Percentiles rank a stretch among this genome's conserved stretches.
These are phyloP conservation scores for Caenorhabditis sp. DNA, from an alignment of 2,888 invertebrate species.

Conservation along the genomic window DNA sequence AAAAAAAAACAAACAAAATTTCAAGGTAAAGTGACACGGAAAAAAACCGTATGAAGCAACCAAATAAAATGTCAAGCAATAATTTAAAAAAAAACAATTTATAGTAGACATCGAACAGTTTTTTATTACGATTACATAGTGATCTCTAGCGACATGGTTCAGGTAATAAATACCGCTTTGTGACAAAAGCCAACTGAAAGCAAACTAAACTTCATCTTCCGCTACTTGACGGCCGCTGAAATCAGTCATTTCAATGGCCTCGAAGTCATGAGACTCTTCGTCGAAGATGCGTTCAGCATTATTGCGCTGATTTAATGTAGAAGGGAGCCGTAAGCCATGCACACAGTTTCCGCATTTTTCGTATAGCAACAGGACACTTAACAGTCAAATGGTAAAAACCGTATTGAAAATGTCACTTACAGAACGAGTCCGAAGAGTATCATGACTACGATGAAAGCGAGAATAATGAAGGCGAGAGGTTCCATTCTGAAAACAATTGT, in stretches of 20 bases:
- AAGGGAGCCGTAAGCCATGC: neutral
- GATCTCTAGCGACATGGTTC: too few species aligned
- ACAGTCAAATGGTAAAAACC: neutral
- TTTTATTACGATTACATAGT: too few species aligned
- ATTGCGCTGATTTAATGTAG: neutral
- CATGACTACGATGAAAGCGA: constrained; percentile 2
- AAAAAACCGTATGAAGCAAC: neutral
- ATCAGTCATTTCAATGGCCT: neutral
- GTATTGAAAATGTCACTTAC: neutral
- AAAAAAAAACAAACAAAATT: neutral
- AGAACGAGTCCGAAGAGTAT: neutral
- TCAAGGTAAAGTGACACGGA: constrained; percentile 16
- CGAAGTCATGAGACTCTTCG: neutral
- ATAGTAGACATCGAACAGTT: neutral
- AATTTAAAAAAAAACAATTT: neutral
- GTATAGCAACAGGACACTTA: constrained; percentile 1
- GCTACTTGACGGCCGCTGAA: neutral
- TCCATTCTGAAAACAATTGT: constrained; percentile 5
- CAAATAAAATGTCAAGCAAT: neutral
- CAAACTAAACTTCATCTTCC: neutral
- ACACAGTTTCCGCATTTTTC: neutral
- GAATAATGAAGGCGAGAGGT: neutral
- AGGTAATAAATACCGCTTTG: too few species aligned
- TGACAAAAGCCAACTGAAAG: too few species aligned
- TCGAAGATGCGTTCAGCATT: neutral